These are phyloP conservation scores for Xanthia togata DNA, from an alignment of 2,888 invertebrate genomes.

Conservation along the genomic window DNA sequence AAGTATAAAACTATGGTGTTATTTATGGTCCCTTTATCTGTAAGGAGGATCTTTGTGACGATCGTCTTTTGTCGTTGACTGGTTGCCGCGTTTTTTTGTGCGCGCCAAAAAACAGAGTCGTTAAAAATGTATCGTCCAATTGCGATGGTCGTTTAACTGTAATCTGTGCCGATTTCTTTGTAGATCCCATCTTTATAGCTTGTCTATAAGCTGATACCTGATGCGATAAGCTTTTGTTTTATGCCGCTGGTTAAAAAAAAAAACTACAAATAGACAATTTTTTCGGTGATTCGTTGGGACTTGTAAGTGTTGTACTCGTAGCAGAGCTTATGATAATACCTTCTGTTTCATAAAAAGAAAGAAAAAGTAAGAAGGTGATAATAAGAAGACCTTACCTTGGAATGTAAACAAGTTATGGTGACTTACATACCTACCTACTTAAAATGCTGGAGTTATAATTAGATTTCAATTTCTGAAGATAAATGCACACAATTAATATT, in stretches of 20 bases:
- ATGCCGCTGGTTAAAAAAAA: constrained; percentile 56
- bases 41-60: constrained; percentile 78
- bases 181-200: constrained; percentile 86
- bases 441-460: constrained; percentile 29
- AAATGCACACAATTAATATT: constrained; percentile 49
- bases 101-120: constrained; percentile 80
- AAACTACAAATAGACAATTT: constrained; percentile 10
- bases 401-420: neutral
- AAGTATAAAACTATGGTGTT: constrained; percentile 82
- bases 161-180: constrained; percentile 85
- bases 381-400: too few relatives aligned
- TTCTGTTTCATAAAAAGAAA: neutral
- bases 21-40: constrained; percentile 86
- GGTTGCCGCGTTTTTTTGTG: constrained; percentile 83
- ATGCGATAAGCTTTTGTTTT: constrained; percentile 66
- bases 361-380: neutral
- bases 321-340: neutral
- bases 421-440: neutral
- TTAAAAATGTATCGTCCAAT: constrained; percentile 78
- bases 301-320: neutral
- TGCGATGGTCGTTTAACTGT: constrained; percentile 75
- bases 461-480: constrained; percentile 40
- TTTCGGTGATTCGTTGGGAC: neutral
- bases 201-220: constrained; percentile 72
- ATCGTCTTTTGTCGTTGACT: constrained; percentile 86